These are phyloP conservation scores for Drosophila greeni DNA, from an alignment of 2,888 invertebrate genomes.

Conservation along the genomic window DNA sequence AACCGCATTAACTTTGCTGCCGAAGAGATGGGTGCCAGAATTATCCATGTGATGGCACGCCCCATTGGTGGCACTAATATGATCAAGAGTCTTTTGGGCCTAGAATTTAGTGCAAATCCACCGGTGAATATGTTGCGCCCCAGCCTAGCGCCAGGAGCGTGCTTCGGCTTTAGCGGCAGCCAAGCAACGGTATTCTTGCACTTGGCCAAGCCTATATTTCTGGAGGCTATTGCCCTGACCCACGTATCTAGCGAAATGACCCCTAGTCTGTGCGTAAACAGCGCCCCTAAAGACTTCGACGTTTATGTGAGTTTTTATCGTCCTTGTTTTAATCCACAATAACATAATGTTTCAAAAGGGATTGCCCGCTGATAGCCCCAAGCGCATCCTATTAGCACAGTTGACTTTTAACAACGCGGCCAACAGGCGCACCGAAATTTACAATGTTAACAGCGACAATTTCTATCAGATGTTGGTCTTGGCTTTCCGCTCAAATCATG, in stretches of 20 bases:
- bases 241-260: slow-evolving; percentile 65
- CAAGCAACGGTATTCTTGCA: slow-evolving; percentile 58
- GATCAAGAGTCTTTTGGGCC: slow-evolving; percentile 52
- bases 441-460: slow-evolving; percentile 19
- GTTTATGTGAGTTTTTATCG: slow-evolving; percentile 55
- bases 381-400: slow-evolving; percentile 48
- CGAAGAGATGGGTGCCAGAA: slow-evolving; percentile 68
- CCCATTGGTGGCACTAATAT: slow-evolving; percentile 55
- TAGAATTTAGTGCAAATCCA: slow-evolving; percentile 67
- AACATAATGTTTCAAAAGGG: slow-evolving; percentile 46
- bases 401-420: slow-evolving; percentile 57
- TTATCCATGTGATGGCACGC: slow-evolving; percentile 50
- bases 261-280: slow-evolving; percentile 55
- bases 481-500: slow-evolving; percentile 65
- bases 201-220: slow-evolving; percentile 55
- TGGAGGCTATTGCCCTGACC: slow-evolving; percentile 59
- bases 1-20: slow-evolving; percentile 67
- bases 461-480: slow-evolving; percentile 51
- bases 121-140: slow-evolving; percentile 65
- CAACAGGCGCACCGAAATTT: slow-evolving; percentile 50
- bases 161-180: slow-evolving; percentile 63
- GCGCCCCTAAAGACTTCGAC: slow-evolving; percentile 70
- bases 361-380: neutral
- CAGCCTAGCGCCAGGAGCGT: slow-evolving; percentile 61
- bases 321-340: neutral